Conservation (phyloP, 2,888 invertebrate genomes). For the Microchrysa polita region DNA sequence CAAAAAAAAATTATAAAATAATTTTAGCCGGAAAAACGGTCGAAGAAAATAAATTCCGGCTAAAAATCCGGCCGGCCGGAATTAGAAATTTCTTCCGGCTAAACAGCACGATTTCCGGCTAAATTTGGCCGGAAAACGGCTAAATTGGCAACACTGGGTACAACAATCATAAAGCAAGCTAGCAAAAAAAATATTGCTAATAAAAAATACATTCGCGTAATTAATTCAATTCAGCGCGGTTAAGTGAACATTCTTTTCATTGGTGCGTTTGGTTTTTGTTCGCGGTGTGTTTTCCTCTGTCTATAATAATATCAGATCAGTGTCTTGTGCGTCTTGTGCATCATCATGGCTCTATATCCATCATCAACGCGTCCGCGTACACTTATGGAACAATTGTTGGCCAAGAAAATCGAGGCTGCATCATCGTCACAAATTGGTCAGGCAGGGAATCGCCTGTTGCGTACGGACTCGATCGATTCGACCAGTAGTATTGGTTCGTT, state of each 20-base stretch:
- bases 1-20: too few species aligned
- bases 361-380: conserved; percentile 74
- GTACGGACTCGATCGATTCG: conserved; percentile 82
- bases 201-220: not conserved
- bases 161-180: too few species aligned
- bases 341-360: conserved; percentile 64
- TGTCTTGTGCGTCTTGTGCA: not conserved
- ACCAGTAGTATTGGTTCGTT: conserved; percentile 75
- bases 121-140: too few species aligned
- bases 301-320: not conserved
- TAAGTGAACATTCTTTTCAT: not conserved
- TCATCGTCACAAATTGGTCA: conserved; percentile 65
- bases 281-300: too few species aligned
- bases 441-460: conserved; percentile 66
- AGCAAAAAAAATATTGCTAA: not conserved
- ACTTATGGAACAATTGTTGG: conserved; percentile 82
- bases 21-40: too few species aligned
- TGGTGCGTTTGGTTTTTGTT: too few species aligned
- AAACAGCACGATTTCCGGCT: too few species aligned
- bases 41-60: too few species aligned
- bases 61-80: too few species aligned
- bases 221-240: not conserved
- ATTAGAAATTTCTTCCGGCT: too few species aligned
- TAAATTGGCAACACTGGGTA: too few species aligned
- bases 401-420: conserved; percentile 83